Conservation (phyloP, 2,113 vertebrate genomes). For the Channa maculata region DNA sequence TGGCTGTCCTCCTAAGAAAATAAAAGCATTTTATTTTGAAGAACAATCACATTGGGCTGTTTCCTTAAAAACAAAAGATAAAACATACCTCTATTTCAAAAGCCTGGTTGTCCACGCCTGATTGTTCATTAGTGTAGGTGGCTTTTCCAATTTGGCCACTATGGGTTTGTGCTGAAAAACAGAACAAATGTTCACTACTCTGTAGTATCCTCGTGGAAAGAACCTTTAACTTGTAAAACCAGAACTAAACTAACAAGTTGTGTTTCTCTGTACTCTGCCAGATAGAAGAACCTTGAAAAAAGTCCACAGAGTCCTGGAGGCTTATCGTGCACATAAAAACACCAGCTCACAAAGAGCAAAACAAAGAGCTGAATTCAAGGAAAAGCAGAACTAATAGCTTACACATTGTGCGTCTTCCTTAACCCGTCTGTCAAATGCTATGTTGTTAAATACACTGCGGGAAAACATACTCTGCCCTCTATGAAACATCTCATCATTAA, state of each 20-base stretch:
- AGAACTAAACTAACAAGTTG: constrained; percentile 15
- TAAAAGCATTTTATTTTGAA: background rate
- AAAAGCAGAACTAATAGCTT: constrained; percentile 70
- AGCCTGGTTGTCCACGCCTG: constrained; percentile 72
- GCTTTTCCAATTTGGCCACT: constrained; percentile 30
- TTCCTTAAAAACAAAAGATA: background rate
- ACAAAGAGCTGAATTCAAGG: constrained; percentile 20
- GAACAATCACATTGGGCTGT: background rate
- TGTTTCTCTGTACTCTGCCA: constrained; percentile 7
- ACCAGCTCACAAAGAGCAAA: constrained; percentile 24
- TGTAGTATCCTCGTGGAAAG: constrained; percentile 11
- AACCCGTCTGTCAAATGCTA: constrained; percentile 52
- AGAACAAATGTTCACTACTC: constrained; percentile 37
- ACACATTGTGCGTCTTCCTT: constrained; percentile 79
- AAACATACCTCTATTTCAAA: constrained; percentile 76
- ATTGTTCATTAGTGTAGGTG: background rate
- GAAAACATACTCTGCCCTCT: constrained; percentile 62
- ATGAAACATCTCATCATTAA: constrained; percentile 75
- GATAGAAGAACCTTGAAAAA: constrained; percentile 44
- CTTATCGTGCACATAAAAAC: constrained; percentile 33
- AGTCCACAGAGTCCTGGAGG: constrained; percentile 13
- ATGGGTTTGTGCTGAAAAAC: constrained; percentile 69
- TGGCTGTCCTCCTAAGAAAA: constrained; percentile 63
- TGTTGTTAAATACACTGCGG: constrained; percentile 42
- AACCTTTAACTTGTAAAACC: constrained; percentile 11